Evolutionary conservation across 1,140 invertebrate genomes (phyloP), one percentile per base, ranked within the genome.

Genomic region (Drosophila dunni): DNA sequence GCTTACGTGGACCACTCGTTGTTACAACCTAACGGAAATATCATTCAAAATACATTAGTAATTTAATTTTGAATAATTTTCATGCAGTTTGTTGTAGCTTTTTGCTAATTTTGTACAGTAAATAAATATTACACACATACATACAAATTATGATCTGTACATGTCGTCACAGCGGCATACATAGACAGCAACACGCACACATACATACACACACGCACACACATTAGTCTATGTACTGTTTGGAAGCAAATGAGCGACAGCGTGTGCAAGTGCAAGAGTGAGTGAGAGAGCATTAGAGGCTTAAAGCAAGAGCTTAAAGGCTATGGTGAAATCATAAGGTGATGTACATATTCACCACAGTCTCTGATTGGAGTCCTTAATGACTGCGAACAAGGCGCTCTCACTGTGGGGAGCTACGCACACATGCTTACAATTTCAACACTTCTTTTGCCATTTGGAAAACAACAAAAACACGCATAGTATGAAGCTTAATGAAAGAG

Each of bases 1-100:
- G 95, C 91, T 96, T 96, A 54, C 94, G 94, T 67, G 95, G 95
- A 48, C 96, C 96, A 91, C 95, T 93, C 65, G 95, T 95, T 58
- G 95, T 95, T 95, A 96, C 94, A 95, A 96, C 96, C 96, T 96
- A 54, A 50, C 15, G 33, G n/a, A 13, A 53, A 53, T 1, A 36
- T 17, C 33, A n/a, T 29, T 29, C 0, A 29, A 29, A 13, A 42
- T 11, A 13, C 10, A 11, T 71, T 56, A 61, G n/a, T 51, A 17
- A 40, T 61, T 24, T 29, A 3, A 53, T 29, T 13, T 15, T 1
- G 7, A 15, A 9, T 48, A 10, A n/a, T 15, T 15, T 53, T 34
- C 17, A 8, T 33, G 33, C 46, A 10, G 6, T 48, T 50, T 1
- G 9, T 36, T 29, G 24, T 29, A 29, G 24, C 17, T 63, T 15